A percentile compares a stretch with the other conserved stretches of the same genome.
Conservation (phyloP, 1,140 invertebrate genomes). For the Drosophila aff. region DNA sequence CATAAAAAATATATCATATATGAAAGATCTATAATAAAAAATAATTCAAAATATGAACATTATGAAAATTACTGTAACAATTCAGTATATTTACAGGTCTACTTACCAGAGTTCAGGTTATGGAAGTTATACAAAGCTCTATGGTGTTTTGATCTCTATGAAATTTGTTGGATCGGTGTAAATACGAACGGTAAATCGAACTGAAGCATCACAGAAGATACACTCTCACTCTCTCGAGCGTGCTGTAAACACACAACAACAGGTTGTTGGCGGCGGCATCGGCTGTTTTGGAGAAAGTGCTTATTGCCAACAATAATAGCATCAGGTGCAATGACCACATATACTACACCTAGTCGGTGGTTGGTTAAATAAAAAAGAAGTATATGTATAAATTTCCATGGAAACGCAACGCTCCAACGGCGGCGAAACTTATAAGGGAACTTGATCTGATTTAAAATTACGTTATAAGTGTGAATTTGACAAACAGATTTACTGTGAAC, state of each 20-base stretch:
- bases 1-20: too few species aligned
- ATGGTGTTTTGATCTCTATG: background rate
- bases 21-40: too few species aligned
- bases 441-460: constrained; percentile 36
- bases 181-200: constrained; percentile 29
- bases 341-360: constrained; percentile 21
- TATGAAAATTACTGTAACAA: too few species aligned
- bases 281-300: constrained; percentile 44
- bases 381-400: constrained; percentile 30
- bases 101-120: background rate
- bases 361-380: constrained; percentile 17
- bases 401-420: constrained; percentile 19
- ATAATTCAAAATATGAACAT: too few species aligned
- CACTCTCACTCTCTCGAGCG: constrained; percentile 41
- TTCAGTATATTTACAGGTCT: too few species aligned
- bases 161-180: constrained; percentile 17
- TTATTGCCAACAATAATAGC: constrained; percentile 38
- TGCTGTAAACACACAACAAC: constrained; percentile 30
- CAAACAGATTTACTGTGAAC: constrained; percentile 13
- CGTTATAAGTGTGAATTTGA: constrained; percentile 14
- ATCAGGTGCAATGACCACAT: constrained; percentile 51
- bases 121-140: background rate
- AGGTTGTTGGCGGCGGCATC: constrained; percentile 17
- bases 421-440: constrained; percentile 27
- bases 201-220: constrained; percentile 30